A percentile compares a stretch with the other conserved stretches of the same genome.
These are phyloP conservation scores for Trididemnum miniatum DNA, from an alignment of 23 tunicate species.

Conservation along the genomic window DNA sequence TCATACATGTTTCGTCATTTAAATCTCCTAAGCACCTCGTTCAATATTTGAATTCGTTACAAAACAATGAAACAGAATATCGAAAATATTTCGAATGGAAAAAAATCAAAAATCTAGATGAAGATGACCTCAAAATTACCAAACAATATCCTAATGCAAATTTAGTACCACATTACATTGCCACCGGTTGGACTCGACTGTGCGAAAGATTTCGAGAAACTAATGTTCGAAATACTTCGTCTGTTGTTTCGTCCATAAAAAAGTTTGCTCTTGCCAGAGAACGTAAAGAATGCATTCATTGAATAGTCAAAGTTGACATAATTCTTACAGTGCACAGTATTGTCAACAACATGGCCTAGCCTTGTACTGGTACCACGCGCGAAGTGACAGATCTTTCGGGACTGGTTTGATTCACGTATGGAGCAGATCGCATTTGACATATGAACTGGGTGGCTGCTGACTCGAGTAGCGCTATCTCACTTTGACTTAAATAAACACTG, in stretches of 20 bases:
- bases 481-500: too few relatives aligned
- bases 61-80: constrained; percentile 8
- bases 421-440: too few relatives aligned
- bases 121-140: background rate
- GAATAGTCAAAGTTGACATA: too few relatives aligned
- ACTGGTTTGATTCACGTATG: too few relatives aligned
- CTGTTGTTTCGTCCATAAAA: background rate
- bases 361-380: too few relatives aligned
- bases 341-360: too few relatives aligned
- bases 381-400: too few relatives aligned
- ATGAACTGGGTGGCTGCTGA: too few relatives aligned
- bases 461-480: too few relatives aligned
- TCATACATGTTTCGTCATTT: constrained; percentile 1
- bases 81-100: constrained; percentile 13
- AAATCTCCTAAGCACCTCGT: constrained; percentile 2
- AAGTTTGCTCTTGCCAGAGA: constrained; percentile 12
- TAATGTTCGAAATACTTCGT: background rate
- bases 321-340: too few relatives aligned
- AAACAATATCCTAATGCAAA: background rate
- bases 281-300: constrained; percentile 2
- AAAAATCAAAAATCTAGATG: background rate
- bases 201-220: constrained; percentile 13
- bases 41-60: background rate
- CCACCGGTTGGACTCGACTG: constrained; percentile 10
- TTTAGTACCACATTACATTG: background rate